Percentiles rank a stretch among this genome's conserved stretches.
phyloP scores from a whole-genome alignment of 2,113 vertebrate genomes.

The Cichladusa arquata region DNA sequence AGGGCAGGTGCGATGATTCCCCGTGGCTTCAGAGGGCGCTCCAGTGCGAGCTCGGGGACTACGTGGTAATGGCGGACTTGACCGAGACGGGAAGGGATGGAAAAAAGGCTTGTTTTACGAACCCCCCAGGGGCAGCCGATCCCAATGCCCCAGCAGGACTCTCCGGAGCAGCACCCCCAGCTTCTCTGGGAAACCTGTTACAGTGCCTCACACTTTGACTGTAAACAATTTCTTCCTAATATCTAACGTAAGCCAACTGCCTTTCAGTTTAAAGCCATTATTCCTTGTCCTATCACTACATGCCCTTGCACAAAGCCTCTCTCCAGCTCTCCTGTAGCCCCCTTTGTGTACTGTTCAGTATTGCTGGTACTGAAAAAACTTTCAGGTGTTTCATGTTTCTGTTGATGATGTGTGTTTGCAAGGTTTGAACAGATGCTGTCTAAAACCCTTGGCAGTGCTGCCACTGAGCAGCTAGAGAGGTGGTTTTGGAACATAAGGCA shows the following conservation, averaged over 20 bases:
- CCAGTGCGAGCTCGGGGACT: neutral
- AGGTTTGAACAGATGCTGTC: neutral
- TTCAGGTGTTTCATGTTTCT: neutral
- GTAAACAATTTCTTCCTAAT: neutral
- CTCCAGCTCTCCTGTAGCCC: neutral
- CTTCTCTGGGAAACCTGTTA: neutral
- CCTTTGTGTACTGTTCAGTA: neutral
- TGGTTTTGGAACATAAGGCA: neutral
- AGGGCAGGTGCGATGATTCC: neutral
- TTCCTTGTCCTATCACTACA: neutral
- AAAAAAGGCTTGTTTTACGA: neutral
- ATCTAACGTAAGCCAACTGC: neutral
- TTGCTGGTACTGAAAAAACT: neutral
- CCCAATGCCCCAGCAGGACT: neutral
- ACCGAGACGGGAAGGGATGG: neutral
- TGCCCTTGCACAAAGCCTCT: neutral
- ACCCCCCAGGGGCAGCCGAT: neutral
- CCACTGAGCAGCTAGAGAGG: neutral
- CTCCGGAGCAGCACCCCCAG: neutral
- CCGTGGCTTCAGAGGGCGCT: neutral
- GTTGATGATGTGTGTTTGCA: neutral
- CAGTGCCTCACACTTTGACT: neutral
- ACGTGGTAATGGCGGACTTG: neutral
- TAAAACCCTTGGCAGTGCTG: fast-evolving
- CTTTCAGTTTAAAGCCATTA: neutral